These are phyloP conservation scores for Lymantria dispar DNA, from an alignment of 2,888 invertebrate genomes.

Conservation along the genomic window DNA sequence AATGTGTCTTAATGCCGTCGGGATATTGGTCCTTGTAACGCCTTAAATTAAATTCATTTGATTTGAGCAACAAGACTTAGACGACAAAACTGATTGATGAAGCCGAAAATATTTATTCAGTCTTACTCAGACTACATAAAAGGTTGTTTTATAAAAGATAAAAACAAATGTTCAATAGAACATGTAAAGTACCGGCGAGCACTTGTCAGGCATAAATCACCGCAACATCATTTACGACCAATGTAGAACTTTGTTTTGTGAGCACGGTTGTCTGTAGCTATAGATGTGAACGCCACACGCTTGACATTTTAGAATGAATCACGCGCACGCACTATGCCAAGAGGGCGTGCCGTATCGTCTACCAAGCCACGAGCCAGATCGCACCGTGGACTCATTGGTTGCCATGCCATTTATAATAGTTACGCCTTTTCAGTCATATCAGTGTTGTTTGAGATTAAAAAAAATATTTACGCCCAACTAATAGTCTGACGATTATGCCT, in stretches of 20 bases:
- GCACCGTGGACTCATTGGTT: slow-evolving; percentile 31
- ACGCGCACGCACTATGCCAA: slow-evolving; percentile 39
- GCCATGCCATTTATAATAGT: slow-evolving; percentile 17
- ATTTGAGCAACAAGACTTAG: no score
- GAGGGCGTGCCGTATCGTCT: slow-evolving; percentile 40
- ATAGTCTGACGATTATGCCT: no score
- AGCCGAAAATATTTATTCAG: no score
- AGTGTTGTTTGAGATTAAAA: no score
- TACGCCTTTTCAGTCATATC: slow-evolving; percentile 35
- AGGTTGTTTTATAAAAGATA: neutral
- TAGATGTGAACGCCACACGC: slow-evolving; percentile 14
- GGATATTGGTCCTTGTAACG: no score
- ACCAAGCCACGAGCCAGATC: slow-evolving; percentile 23
- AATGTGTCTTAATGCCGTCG: no score
- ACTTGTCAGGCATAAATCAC: slow-evolving; percentile 35
- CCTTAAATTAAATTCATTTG: no score
- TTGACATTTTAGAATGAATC: slow-evolving; percentile 45
- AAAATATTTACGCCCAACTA: no score
- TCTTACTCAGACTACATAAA: no score
- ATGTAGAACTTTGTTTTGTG: slow-evolving; percentile 12
- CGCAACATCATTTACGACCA: slow-evolving; percentile 10
- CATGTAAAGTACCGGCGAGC: slow-evolving; percentile 13
- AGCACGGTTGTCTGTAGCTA: slow-evolving; percentile 11
- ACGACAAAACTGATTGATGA: no score
- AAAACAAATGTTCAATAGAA: slow-evolving; percentile 3